Evolutionary conservation across 1,140 invertebrate species (phyloP).

Genomic region (Aphidius gifuensis): DNA sequence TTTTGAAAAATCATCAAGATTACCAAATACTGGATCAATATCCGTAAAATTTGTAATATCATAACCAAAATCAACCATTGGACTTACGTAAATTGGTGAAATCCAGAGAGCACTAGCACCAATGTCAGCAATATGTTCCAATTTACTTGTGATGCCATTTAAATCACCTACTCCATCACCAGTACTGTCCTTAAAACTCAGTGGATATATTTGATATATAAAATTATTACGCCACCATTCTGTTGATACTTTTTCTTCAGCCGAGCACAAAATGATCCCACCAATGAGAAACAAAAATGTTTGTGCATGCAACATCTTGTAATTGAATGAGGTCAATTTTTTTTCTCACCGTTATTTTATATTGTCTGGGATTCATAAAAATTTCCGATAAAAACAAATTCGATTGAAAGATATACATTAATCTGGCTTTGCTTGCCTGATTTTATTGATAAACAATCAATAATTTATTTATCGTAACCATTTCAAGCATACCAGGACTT

Average conservation of each 20-base stretch:
- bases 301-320: neutral
- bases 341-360: too few relatives aligned
- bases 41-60: conserved; percentile 49
- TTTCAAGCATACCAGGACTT: too few relatives aligned
- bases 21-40: conserved; percentile 55
- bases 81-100: conserved; percentile 54
- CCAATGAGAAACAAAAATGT: conserved; percentile 15
- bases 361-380: too few relatives aligned
- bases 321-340: too few relatives aligned
- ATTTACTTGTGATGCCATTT: conserved; percentile 36
- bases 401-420: too few relatives aligned
- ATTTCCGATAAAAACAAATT: too few relatives aligned
- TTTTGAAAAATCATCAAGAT: conserved; percentile 52
- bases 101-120: conserved; percentile 55
- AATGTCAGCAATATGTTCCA: conserved; percentile 31
- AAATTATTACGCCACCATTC: conserved; percentile 70
- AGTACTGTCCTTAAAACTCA: conserved; percentile 75
- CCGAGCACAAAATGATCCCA: neutral
- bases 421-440: too few relatives aligned
- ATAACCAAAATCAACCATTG: conserved; percentile 54
- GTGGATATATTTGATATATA: conserved; percentile 77
- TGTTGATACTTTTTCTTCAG: conserved; percentile 32
- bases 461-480: too few relatives aligned
- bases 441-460: too few relatives aligned
- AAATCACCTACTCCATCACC: conserved; percentile 77